These are phyloP conservation scores for Grapholita molesta DNA, from an alignment of 1,140 invertebrate genomes.

Conservation along the genomic window DNA sequence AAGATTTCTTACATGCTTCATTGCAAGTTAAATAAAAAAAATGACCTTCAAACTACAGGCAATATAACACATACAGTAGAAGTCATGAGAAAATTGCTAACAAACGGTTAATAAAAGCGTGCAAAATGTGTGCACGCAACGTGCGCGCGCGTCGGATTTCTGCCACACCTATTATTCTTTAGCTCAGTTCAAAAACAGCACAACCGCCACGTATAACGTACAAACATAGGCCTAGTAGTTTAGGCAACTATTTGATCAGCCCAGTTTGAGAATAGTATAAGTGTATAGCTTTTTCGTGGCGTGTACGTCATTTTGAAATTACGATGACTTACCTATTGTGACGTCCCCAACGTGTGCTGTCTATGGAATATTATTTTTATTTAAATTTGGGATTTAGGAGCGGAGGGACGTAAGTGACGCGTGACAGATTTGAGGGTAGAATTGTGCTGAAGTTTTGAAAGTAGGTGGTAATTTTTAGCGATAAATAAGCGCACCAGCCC, in stretches of 20 bases:
- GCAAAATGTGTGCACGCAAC: conserved; percentile 42
- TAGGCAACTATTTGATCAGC: not conserved
- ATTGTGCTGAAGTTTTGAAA: not conserved
- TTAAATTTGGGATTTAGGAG: conserved; percentile 37
- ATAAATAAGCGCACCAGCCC: no score
- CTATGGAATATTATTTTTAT: conserved; percentile 35
- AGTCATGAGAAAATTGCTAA: conserved; percentile 43
- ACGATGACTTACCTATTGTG: conserved; percentile 26
- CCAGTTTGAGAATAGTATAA: not conserved
- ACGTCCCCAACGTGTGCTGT: conserved; percentile 10
- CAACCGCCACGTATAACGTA: not conserved
- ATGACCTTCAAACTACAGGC: not conserved
- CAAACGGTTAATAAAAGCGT: conserved; percentile 65
- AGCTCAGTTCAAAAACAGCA: not conserved
- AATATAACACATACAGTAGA: conserved; percentile 16
- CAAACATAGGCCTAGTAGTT: no score
- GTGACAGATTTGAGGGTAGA: not conserved
- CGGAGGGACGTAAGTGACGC: not conserved
- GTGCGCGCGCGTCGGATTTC: not conserved
- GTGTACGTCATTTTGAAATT: not conserved
- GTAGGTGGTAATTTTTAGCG: no score
- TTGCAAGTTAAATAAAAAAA: no score
- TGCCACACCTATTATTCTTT: not conserved
- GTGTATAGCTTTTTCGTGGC: not conserved
- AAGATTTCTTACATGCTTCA: no score